These are phyloP conservation scores for Phalangium opilio DNA, from an alignment of 2,888 invertebrate genomes.

Conservation along the genomic window DNA sequence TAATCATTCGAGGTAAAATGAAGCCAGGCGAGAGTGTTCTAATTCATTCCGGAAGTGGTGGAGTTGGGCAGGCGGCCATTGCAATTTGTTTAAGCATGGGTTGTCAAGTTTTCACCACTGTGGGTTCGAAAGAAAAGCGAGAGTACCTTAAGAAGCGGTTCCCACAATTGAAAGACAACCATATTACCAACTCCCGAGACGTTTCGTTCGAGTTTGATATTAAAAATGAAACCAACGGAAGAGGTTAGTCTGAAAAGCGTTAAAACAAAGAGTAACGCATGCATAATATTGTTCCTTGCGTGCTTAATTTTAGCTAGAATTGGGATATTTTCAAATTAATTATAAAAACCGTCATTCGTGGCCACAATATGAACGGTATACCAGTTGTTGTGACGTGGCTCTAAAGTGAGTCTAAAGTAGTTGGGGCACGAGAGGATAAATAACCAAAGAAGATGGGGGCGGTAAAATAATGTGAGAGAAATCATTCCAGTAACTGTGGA, in stretches of 20 bases:
- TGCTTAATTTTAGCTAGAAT: too few species aligned
- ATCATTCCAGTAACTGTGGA: too few species aligned
- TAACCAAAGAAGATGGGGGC: too few species aligned
- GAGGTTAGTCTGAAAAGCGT: conserved; percentile 29
- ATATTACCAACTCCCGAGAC: conserved; percentile 84
- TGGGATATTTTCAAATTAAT: too few species aligned
- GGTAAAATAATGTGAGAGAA: too few species aligned
- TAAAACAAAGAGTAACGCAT: too few species aligned
- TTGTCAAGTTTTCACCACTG: conserved; percentile 80
- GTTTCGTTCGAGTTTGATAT: conserved; percentile 81
- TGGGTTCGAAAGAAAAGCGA: conserved; percentile 67
- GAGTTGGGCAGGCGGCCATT: conserved; percentile 94
- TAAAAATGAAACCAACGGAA: conserved; percentile 64
- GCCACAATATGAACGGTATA: too few species aligned
- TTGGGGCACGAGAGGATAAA: too few species aligned
- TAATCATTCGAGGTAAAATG: conserved; percentile 71
- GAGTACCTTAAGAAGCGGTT: conserved; percentile 73
- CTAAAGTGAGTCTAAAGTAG: too few species aligned
- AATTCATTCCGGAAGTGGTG: conserved; percentile 90
- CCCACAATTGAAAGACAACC: conserved; percentile 58
- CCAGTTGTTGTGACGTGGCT: too few species aligned
- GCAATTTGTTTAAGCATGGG: conserved; percentile 78
- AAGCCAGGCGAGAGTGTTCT: conserved; percentile 66
- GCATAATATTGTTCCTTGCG: too few species aligned
- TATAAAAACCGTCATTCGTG: too few species aligned